Evolutionary conservation across 2,113 vertebrate genomes (phyloP).

Genomic region (Pituophis catenifer): DNA sequence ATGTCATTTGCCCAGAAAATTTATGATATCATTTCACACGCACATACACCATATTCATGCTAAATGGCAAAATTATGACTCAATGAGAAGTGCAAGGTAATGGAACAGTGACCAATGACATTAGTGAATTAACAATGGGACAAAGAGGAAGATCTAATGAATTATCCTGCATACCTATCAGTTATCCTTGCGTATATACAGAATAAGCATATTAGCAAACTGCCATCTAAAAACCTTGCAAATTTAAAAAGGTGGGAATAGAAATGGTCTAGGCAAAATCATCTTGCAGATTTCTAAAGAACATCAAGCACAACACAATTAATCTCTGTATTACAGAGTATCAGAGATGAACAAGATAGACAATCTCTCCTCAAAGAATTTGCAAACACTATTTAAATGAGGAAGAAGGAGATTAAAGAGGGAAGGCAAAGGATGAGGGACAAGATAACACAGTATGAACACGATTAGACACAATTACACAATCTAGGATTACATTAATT

Average conservation of each 20-base stretch:
- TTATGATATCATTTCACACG: not conserved
- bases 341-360: not conserved
- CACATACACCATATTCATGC: not conserved
- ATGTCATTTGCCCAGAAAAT: not conserved
- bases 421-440: not conserved
- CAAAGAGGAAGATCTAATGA: not conserved
- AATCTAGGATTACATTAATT: not conserved
- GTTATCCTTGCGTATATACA: not conserved
- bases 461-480: not conserved
- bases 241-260: not conserved
- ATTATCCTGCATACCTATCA: not conserved
- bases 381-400: not conserved
- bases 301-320: not conserved
- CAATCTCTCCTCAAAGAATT: not conserved
- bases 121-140: not conserved
- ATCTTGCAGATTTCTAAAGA: not conserved
- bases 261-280: not conserved
- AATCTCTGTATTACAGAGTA: not conserved
- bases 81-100: not conserved
- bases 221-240: not conserved
- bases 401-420: not conserved
- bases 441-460: not conserved
- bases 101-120: not conserved
- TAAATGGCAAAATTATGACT: not conserved
- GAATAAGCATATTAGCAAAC: not conserved